These are phyloP conservation scores for Odocoileus hemionus DNA, from an alignment of 2,113 vertebrate genomes.

Conservation along the genomic window DNA sequence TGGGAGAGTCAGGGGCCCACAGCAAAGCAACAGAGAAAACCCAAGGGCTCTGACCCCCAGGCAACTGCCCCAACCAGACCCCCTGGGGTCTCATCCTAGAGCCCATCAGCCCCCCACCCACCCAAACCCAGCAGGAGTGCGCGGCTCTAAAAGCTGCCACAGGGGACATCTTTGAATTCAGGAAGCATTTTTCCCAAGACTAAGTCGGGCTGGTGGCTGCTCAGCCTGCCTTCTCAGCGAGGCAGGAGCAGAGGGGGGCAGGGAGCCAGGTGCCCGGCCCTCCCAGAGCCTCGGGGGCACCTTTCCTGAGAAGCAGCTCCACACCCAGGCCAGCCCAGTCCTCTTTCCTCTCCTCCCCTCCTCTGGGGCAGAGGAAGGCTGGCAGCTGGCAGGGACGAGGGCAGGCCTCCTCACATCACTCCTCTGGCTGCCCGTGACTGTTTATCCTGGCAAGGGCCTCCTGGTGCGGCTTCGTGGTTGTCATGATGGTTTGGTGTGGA, in stretches of 20 bases:
- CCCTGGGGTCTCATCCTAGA: not conserved
- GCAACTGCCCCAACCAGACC: no score
- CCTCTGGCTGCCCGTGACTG: not conserved
- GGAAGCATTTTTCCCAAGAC: not conserved
- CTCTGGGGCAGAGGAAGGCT: not conserved
- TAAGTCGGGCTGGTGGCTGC: not conserved
- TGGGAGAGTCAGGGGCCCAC: not conserved
- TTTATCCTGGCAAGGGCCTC: conserved; percentile 36
- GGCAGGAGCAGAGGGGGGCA: not conserved
- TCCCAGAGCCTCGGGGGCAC: not conserved
- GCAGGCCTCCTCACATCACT: not conserved
- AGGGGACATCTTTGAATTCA: not conserved
- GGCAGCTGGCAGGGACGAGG: not conserved
- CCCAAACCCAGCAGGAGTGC: not conserved
- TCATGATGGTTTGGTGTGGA: not conserved
- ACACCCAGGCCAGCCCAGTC: not conserved
- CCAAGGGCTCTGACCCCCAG: no score
- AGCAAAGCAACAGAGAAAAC: not conserved
- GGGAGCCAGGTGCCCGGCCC: not conserved
- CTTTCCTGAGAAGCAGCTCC: not conserved
- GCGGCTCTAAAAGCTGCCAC: not conserved
- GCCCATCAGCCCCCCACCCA: not conserved
- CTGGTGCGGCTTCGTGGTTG: not conserved
- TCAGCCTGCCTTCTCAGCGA: not conserved
- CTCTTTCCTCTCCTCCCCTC: not conserved